phyloP scores from a whole-genome alignment of 2,113 vertebrate genomes.

The Notothenia rossii region DNA sequence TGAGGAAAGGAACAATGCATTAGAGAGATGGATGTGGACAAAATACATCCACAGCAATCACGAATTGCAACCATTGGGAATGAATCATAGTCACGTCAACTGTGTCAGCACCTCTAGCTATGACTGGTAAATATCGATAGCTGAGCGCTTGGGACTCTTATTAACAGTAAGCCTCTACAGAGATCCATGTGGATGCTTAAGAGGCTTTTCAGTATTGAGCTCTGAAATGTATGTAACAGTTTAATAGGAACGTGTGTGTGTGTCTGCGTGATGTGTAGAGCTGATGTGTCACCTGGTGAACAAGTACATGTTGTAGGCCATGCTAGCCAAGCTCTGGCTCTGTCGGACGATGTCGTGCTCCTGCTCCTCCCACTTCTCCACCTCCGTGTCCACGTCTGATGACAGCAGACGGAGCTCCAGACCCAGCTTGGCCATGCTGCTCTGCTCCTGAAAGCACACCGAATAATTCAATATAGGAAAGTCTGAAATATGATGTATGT shows the following conservation, averaged over 20 bases:
- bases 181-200: slow-evolving; percentile 38
- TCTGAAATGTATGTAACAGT: slow-evolving; percentile 21
- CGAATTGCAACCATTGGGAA: slow-evolving; percentile 13
- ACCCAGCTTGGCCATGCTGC: slow-evolving; percentile 91
- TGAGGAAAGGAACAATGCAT: slow-evolving; percentile 39
- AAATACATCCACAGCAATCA: slow-evolving; percentile 31
- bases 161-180: slow-evolving; percentile 45
- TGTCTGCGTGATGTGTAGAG: not conserved
- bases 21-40: slow-evolving; percentile 37
- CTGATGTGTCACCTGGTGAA: slow-evolving; percentile 91
- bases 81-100: slow-evolving; percentile 29
- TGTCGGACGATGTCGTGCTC: slow-evolving; percentile 90
- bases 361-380: slow-evolving; percentile 96
- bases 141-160: slow-evolving; percentile 15
- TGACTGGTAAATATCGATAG: slow-evolving; percentile 35
- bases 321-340: slow-evolving; percentile 92
- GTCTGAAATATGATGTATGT: slow-evolving; percentile 1
- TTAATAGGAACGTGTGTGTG: not conserved
- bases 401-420: slow-evolving; percentile 93
- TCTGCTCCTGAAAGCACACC: slow-evolving; percentile 89
- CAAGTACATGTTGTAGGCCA: slow-evolving; percentile 95
- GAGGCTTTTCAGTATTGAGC: slow-evolving; percentile 27
- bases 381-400: slow-evolving; percentile 91
- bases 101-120: slow-evolving; percentile 10
- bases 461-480: not conserved